Base-by-base conservation (phyloP, 2,797 vertebrate species). In the Diplodus puntazzo region DNA sequence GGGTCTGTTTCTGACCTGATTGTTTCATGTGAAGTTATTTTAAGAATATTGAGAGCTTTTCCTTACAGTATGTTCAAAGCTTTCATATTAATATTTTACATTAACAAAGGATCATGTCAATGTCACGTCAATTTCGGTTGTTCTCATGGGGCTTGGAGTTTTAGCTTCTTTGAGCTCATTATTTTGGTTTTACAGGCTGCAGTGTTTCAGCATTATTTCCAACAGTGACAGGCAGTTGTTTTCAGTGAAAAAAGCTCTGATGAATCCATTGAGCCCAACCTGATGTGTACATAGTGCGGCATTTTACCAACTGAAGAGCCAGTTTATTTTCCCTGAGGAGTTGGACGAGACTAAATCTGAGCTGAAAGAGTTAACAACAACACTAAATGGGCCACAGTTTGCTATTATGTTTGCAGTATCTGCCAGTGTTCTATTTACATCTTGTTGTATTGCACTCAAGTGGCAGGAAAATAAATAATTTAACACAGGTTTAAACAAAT, bases 1-100 rank as follows among this genome's bases (percentile, higher is more conserved):
- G 48, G 7, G 50, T 69, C 53, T 20, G n/a, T 25, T 30, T 52
- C 17, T 50, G 48, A 42, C 12, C 16, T 27, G 59, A 54, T 7
- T 55, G 20, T 30, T 73, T 18, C 49, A 54, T 27, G 14, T 17
- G 46, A 43, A 52, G 20, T 21, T 64, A n/a, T 60, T 70, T 48
- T 11, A 17, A 49, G 68, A 21, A 45, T 30, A n/a, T n/a, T 45
- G 21, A 50, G 62, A 13, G 45, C 20, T 63, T 54, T 27, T 30
- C 3, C 18, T 45, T 20, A 13, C 11, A 52, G 10, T 34, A 34
- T 34, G 34, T 34, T 34, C 34, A 23, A 61, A 61, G n/a, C 57
- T 5, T 3, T n/a, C 4, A 1, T 13, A 14, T 49, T 9, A 42
- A 52, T 34, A 59, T 50, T 57, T 45, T 59, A 34, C 23, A 43